Percentiles rank a stretch among this genome's conserved stretches.
Conservation (phyloP, 1,140 invertebrate genomes). For the Caenorhabditis tropicalis region DNA sequence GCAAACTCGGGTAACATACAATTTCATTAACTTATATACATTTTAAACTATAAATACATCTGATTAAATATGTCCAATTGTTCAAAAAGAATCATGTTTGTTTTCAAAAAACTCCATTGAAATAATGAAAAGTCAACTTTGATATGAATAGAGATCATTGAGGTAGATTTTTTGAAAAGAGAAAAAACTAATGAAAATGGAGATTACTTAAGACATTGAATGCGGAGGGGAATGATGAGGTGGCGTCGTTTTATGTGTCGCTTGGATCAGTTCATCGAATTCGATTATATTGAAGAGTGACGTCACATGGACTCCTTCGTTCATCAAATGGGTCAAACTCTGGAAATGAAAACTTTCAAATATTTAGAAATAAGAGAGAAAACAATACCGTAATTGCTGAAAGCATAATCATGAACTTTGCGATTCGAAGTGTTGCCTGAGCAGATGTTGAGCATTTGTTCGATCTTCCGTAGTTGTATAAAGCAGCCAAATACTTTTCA, state of each 20-base stretch:
- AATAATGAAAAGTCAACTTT: slow-evolving; percentile 23
- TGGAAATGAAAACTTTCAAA: slow-evolving; percentile 17
- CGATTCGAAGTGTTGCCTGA: slow-evolving; percentile 46
- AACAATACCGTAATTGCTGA: slow-evolving; percentile 49
- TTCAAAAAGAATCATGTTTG: background rate
- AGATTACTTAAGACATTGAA: background rate
- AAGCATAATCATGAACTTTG: slow-evolving; percentile 47
- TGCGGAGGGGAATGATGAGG: slow-evolving; percentile 38
- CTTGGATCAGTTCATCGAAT: slow-evolving; percentile 49
- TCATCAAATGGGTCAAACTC: slow-evolving; percentile 70
- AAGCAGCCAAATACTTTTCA: slow-evolving; percentile 49
- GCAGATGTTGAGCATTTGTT: slow-evolving; percentile 2
- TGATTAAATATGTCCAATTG: too few species aligned
- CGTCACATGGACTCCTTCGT: slow-evolving; percentile 74
- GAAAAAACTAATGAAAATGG: background rate
- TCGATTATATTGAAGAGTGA: slow-evolving; percentile 77
- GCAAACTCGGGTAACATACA: too few species aligned
- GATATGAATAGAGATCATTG: slow-evolving; percentile 29
- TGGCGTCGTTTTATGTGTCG: slow-evolving; percentile 35
- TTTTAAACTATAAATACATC: background rate
- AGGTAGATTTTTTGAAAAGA: background rate
- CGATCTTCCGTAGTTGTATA: slow-evolving; percentile 44
- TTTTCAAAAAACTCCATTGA: slow-evolving; percentile 4
- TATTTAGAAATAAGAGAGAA: background rate
- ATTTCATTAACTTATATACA: too few species aligned